Percentiles rank a stretch among this genome's conserved stretches.
Evolutionary conservation across 2,113 vertebrate species (phyloP).

Genomic region (Buteo buteo): DNA sequence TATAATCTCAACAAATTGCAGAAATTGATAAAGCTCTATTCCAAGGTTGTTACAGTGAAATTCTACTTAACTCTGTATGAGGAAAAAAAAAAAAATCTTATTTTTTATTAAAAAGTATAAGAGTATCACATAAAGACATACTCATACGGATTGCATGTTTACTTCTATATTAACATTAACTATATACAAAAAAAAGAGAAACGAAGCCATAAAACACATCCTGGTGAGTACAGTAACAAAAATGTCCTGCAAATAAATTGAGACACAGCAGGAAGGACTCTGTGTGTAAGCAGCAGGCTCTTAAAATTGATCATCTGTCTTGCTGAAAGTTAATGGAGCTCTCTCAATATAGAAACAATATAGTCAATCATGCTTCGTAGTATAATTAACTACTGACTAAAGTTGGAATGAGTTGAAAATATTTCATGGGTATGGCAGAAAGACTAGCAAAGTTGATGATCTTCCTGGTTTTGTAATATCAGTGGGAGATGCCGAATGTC

Average conservation of each 20-base stretch:
- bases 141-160: neutral
- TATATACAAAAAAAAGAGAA: neutral
- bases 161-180: neutral
- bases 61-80: neutral
- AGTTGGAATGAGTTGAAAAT: constrained; percentile 22
- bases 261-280: constrained; percentile 46
- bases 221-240: constrained; percentile 60
- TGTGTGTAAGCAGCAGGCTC: constrained; percentile 39
- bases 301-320: constrained; percentile 56
- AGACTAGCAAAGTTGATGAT: neutral
- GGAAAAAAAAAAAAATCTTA: neutral
- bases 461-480: neutral
- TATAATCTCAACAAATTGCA: neutral
- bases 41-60: neutral
- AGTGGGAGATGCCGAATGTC: neutral
- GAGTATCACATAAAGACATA: neutral
- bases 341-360: constrained; percentile 60
- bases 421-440: neutral
- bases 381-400: constrained; percentile 53
- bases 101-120: neutral
- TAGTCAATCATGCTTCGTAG: constrained; percentile 30
- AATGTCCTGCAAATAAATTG: constrained; percentile 60
- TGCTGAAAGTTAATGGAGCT: constrained; percentile 55
- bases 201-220: constrained; percentile 41
- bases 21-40: neutral